A percentile compares a stretch with the other conserved stretches of the same genome.
These are phyloP conservation scores for Gari tellinella DNA, from an alignment of 2,888 invertebrate genomes.

Conservation along the genomic window DNA sequence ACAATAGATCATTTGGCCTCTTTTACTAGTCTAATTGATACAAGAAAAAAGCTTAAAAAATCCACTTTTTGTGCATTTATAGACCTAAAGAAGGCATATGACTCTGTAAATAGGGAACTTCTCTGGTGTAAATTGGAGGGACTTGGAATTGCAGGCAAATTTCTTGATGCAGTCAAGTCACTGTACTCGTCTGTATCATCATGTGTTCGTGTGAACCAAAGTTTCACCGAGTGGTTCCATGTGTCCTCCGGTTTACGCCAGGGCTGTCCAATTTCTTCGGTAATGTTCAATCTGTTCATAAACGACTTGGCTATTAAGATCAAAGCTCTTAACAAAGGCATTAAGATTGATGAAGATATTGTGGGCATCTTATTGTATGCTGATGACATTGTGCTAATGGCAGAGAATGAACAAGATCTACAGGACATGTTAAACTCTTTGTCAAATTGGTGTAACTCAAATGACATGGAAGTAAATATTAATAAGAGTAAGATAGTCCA, in stretches of 20 bases:
- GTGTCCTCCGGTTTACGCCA: conserved; percentile 16
- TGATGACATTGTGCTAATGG: too few species aligned
- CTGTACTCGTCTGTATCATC: conserved; percentile 18
- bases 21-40: conserved; percentile 20
- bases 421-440: too few species aligned
- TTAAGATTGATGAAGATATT: too few species aligned
- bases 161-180: conserved; percentile 21
- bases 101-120: conserved; percentile 14
- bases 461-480: too few species aligned
- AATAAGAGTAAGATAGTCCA: too few species aligned
- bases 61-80: too few species aligned
- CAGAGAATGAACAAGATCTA: too few species aligned
- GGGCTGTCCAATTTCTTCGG: conserved; percentile 17
- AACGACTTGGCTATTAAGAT: too few species aligned
- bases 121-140: conserved; percentile 10
- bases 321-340: too few species aligned
- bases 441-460: too few species aligned
- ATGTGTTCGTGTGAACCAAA: conserved; percentile 25
- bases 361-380: too few species aligned
- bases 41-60: too few species aligned
- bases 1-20: conserved; percentile 21
- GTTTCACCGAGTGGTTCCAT: conserved; percentile 20
- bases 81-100: conserved; percentile 33
- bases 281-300: conserved; percentile 21
- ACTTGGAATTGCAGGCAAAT: conserved; percentile 12